Base-by-base conservation (phyloP, 2,888 invertebrate species). In the Geophilus truncorum region DNA sequence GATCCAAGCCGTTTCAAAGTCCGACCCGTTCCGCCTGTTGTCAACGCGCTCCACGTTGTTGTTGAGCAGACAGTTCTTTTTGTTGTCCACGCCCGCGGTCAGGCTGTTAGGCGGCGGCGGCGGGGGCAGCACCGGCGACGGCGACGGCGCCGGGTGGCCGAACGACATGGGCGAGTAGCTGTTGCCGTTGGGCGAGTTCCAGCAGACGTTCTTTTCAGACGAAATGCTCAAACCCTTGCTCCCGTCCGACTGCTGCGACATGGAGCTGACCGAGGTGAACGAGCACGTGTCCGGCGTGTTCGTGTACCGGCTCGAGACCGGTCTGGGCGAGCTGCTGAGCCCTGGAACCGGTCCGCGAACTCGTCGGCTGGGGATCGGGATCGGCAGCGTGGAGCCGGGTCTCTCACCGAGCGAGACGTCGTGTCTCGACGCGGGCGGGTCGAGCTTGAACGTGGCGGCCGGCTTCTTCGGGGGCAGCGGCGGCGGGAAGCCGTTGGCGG, bases 311-410 rank as follows among this genome's bases (percentile, higher is more conserved):
- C 75, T n/a, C 4, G 28, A 30, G 15, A 75, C 32, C 32, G 75
- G 32, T 10, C 32, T 23, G n/a, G 75, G 32, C 15, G 75, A 75
- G 25, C 75, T 78, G 1, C 36, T 30, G 5, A 79, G 21, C 9
- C 45, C 77, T 18, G 30, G 18, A 34, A 51, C 62, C n/a, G 78
- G 23, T 7, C 28, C 32, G 10, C 76, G 23, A 21, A 32, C n/a
- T 0, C 79, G 32, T 4, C 82, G 78, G 18, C 18, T 57, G 6
- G 82, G 82, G 23, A 82, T 82, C 7, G 82, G 82, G 75, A 82
- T 82, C 21, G 82, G 82, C 75, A 79, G 25, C 15, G 80, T 80
- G n/a, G 30, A 7, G 1, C 79, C 80, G n/a, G 51, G 30, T 10
- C 62, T 45, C 2, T 25, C n/a, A 21, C 28, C 25, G 3, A 7